Conservation (phyloP, 2,797 vertebrate genomes). For the Sebastes minor region DNA sequence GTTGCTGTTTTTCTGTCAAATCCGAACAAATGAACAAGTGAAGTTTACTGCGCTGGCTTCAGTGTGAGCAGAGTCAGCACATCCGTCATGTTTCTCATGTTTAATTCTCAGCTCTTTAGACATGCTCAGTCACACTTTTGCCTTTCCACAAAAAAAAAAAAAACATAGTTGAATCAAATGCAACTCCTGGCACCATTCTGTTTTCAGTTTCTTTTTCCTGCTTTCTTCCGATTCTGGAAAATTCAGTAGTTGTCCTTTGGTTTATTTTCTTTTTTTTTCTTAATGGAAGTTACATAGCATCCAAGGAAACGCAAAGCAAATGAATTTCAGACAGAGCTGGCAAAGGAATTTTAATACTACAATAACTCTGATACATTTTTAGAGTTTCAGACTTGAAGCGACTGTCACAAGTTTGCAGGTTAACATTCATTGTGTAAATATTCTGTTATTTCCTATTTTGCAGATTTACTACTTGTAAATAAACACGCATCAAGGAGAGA, state of each 20-base stretch:
- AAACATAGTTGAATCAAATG: conserved; percentile 22
- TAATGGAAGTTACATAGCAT: conserved; percentile 58
- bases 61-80: conserved; percentile 36
- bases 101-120: conserved; percentile 40
- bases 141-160: conserved; percentile 10
- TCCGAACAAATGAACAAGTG: conserved; percentile 22
- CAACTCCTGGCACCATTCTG: conserved; percentile 42
- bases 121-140: conserved; percentile 33
- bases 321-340: conserved; percentile 66
- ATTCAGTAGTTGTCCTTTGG: conserved; percentile 40
- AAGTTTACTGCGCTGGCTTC: conserved; percentile 3
- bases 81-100: conserved; percentile 23
- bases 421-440: conserved; percentile 93
- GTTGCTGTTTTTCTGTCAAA: conserved; percentile 36
- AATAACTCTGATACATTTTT: conserved; percentile 77
- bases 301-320: conserved; percentile 64
- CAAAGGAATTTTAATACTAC: conserved; percentile 79
- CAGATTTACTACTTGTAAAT: conserved; percentile 99
- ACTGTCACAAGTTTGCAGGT: conserved; percentile 82
- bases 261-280: conserved; percentile 2
- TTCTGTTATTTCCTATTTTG: conserved; percentile 97
- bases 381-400: conserved; percentile 89
- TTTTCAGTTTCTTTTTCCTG: conserved; percentile 12
- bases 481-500: conserved; percentile 97
- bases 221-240: conserved; percentile 54